phyloP scores from a whole-genome alignment of 2,888 invertebrate species.

The Chesias legatella region DNA sequence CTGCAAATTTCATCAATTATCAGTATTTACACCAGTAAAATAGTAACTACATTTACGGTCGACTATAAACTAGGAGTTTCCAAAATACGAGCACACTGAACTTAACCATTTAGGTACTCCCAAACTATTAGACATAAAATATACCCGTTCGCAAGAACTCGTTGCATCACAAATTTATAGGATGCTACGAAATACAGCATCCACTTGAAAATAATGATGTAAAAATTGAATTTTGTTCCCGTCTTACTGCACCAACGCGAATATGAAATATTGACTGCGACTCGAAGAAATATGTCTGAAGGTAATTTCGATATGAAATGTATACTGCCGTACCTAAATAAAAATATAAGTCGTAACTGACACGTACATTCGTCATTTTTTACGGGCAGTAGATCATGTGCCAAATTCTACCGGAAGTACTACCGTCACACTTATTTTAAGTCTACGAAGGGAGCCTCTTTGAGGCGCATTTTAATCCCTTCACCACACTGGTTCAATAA shows the following conservation, averaged over 20 bases:
- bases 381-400: too few relatives aligned
- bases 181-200: conserved; percentile 39
- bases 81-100: conserved; percentile 3
- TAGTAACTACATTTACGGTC: neutral
- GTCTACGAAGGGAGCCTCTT: too few relatives aligned
- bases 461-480: too few relatives aligned
- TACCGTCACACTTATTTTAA: too few relatives aligned
- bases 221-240: conserved; percentile 54
- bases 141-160: conserved; percentile 18
- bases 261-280: conserved; percentile 51
- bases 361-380: too few relatives aligned
- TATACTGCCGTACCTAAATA: too few relatives aligned
- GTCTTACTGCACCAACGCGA: conserved; percentile 28
- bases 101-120: conserved; percentile 6
- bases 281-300: conserved; percentile 13
- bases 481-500: too few relatives aligned
- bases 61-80: neutral
- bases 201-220: conserved; percentile 68
- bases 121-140: conserved; percentile 18
- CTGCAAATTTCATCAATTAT: too few relatives aligned
- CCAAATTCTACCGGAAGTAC: too few relatives aligned
- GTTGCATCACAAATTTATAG: conserved; percentile 42
- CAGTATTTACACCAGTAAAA: neutral
- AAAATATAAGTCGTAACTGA: too few relatives aligned
- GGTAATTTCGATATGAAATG: too few relatives aligned